Base-by-base conservation (phyloP, 2,113 vertebrate species). In the Pteruthius melanotis region DNA sequence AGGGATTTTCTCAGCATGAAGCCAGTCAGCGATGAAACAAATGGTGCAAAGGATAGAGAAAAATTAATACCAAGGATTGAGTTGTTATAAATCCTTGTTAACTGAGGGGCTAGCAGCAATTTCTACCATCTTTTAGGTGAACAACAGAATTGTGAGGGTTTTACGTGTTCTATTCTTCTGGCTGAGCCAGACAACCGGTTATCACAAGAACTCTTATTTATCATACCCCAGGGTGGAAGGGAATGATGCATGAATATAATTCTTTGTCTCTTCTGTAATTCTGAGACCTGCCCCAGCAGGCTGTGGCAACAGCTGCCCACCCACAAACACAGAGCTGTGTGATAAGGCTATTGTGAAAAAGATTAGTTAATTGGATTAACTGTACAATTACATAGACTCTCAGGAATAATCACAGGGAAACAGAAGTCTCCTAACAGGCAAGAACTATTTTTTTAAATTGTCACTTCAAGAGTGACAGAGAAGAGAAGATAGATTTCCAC, bases 341-440 rank as follows among this genome's bases (percentile, higher is more conserved):
- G 7, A 84, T 53, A 70, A 94, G n/a, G 23, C 16, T 85, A 54
- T 69, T 79, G 61, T 85, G 85, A 16, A 82, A 86, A 91, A 66
- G 65, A 91, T 31, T 28, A 40, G 40, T 84, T 93, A 79, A 89
- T 90, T 94, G 50, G 39, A 78, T 86, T 89, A 92, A 94, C 52
- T 88, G 84, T 69, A 60, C 49, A 57, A 54, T 56, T 66, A 54
- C 27, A 37, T 2, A 71, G 60, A 69, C 39, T 74, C 37, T 83
- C 78, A 66, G 63, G 37, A 88, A 87, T 8, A 87, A 82, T 66
- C 65, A 28, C 4, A 74, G 66, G 28, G 86, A 93, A 85, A 69
- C 16, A 91, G 31, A 74, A 88, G 49, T 83, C 61, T 90, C 15
- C 5, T 54, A 77, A 53, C 21, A 70, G 63, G 44, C 35, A 95